phyloP scores from a whole-genome alignment of 1,140 invertebrate species.

The Drosophila baimaii region DNA sequence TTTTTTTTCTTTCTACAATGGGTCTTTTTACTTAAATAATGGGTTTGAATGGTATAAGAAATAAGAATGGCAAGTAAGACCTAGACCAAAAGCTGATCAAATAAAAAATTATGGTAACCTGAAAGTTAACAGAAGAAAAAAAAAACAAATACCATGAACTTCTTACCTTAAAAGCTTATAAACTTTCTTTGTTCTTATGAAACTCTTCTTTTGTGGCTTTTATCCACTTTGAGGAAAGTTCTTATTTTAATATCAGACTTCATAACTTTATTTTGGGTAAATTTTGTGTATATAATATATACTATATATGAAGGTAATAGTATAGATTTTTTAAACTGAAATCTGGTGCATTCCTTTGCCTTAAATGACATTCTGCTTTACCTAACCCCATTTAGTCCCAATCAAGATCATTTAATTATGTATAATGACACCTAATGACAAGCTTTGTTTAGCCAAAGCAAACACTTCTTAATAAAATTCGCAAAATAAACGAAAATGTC shows the following conservation, averaged over 20 bases:
- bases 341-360: too few species aligned
- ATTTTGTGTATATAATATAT: too few species aligned
- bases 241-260: too few species aligned
- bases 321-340: too few species aligned
- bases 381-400: neutral
- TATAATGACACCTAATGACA: neutral
- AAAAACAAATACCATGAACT: neutral
- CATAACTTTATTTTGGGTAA: too few species aligned
- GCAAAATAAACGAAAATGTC: neutral
- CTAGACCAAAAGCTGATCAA: conserved; percentile 12
- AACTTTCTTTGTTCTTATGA: neutral
- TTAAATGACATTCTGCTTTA: neutral
- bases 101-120: neutral
- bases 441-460: neutral
- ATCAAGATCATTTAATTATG: neutral
- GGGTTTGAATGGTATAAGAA: neutral
- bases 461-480: neutral
- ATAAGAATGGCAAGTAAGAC: neutral
- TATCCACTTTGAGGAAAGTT: neutral
- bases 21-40: conserved; percentile 5
- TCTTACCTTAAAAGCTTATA: neutral
- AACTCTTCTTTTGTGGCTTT: neutral
- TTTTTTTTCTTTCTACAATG: neutral
- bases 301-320: too few species aligned
- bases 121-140: neutral